Conservation (phyloP, 23 tunicate genomes). For the Styela clava region DNA sequence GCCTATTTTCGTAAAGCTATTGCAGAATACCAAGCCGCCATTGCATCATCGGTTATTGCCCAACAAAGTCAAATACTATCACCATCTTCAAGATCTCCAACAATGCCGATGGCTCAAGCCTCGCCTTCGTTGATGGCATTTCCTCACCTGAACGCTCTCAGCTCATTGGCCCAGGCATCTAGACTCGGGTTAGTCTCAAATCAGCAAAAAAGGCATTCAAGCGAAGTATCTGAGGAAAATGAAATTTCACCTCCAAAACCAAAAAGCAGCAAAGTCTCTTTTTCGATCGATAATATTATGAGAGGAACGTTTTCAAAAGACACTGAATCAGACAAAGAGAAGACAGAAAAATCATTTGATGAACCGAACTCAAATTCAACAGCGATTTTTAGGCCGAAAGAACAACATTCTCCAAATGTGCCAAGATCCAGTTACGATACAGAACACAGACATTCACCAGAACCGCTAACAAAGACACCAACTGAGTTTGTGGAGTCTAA, state of each 20-base stretch:
- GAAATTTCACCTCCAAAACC: not conserved
- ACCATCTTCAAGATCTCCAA: slow-evolving; percentile 4
- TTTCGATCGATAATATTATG: slow-evolving; percentile 26
- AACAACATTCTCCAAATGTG: not conserved
- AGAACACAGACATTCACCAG: slow-evolving; percentile 2
- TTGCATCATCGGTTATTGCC: slow-evolving; percentile 20
- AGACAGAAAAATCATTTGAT: not conserved
- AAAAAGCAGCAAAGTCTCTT: slow-evolving; percentile 8
- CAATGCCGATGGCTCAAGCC: not conserved
- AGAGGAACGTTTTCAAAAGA: slow-evolving; percentile 12
- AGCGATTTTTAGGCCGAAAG: not conserved
- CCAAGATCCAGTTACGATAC: not conserved
- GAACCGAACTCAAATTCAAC: not conserved
- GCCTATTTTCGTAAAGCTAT: slow-evolving; percentile 36
- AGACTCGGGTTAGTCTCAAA: not conserved
- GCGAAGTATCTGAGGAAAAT: not conserved
- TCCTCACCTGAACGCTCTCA: slow-evolving; percentile 26
- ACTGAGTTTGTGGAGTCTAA: not conserved
- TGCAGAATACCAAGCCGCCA: slow-evolving; percentile 34
- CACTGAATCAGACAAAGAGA: not conserved
- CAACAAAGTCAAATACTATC: not conserved
- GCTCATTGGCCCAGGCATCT: slow-evolving; percentile 12
- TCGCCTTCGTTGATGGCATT: slow-evolving; percentile 5
- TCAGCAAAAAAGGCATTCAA: not conserved
- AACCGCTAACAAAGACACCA: not conserved